phyloP scores from a whole-genome alignment of 2,113 vertebrate species.

The Aleadryas rufinucha region DNA sequence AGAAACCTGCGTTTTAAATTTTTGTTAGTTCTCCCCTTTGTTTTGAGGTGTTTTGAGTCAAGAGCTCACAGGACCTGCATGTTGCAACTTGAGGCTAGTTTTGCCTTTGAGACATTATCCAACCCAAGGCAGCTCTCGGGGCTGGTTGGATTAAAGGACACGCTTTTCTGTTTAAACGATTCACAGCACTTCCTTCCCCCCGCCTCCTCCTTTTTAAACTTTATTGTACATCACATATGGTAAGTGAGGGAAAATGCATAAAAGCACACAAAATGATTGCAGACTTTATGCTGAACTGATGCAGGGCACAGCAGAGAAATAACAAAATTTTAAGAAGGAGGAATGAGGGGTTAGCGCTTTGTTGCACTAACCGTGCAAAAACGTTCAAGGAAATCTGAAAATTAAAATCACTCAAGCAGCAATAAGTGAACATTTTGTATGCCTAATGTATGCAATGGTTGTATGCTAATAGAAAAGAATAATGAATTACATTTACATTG shows the following conservation, averaged over 20 bases:
- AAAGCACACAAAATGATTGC: neutral
- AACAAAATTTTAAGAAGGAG: neutral
- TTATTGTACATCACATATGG: neutral
- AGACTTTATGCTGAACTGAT: neutral
- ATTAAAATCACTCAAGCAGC: conserved; percentile 50
- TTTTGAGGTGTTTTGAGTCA: neutral
- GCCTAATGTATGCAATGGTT: conserved; percentile 47
- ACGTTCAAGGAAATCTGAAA: neutral
- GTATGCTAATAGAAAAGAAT: conserved; percentile 44
- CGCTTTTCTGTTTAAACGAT: neutral
- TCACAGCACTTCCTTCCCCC: neutral
- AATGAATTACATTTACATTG: conserved; percentile 54
- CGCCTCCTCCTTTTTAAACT: neutral
- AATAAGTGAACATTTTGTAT: conserved; percentile 57
- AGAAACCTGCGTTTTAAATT: neutral
- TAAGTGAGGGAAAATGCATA: neutral
- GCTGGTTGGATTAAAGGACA: neutral
- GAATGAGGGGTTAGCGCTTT: neutral
- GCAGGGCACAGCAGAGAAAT: neutral
- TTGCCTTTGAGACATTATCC: neutral
- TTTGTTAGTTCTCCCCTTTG: neutral
- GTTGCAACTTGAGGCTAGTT: neutral
- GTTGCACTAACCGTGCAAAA: neutral
- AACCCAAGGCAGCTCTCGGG: neutral
- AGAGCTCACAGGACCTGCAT: neutral